phyloP scores from a whole-genome alignment of 1,140 invertebrate genomes.

The Lordiphosa collinella region DNA sequence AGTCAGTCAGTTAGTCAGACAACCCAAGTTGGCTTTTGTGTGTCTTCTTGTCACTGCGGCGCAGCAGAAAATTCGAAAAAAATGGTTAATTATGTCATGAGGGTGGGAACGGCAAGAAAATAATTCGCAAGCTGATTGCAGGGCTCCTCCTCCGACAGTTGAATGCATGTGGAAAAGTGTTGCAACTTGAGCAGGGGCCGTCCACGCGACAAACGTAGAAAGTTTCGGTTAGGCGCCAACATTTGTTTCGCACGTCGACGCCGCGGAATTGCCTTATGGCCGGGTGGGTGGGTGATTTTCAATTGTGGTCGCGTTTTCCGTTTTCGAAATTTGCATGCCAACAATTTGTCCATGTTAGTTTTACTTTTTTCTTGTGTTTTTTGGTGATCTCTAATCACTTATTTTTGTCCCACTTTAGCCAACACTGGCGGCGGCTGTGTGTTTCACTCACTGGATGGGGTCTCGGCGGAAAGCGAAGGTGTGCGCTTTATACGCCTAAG shows the following conservation, averaged over 20 bases:
- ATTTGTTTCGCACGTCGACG: slow-evolving; percentile 39
- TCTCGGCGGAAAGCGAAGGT: slow-evolving; percentile 71
- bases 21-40: slow-evolving; percentile 15
- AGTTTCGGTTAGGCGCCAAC: slow-evolving; percentile 49
- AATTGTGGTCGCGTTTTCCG: slow-evolving; percentile 56
- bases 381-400: slow-evolving; percentile 30
- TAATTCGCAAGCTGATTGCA: slow-evolving; percentile 63
- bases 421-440: slow-evolving; percentile 43
- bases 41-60: slow-evolving; percentile 42
- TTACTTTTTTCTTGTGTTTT: slow-evolving; percentile 21
- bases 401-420: slow-evolving; percentile 41
- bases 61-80: slow-evolving; percentile 44
- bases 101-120: slow-evolving; percentile 65
- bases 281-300: slow-evolving; percentile 26
- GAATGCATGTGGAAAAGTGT: slow-evolving; percentile 72
- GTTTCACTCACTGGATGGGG: slow-evolving; percentile 72
- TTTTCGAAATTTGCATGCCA: slow-evolving; percentile 70
- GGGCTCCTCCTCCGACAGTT: slow-evolving; percentile 23
- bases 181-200: slow-evolving; percentile 52
- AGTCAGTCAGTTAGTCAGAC: slow-evolving; percentile 7
- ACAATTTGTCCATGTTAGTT: slow-evolving; percentile 58
- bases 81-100: slow-evolving; percentile 79
- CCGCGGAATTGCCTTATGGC: slow-evolving; percentile 9
- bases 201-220: slow-evolving; percentile 72
- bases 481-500: slow-evolving; percentile 76